These are phyloP conservation scores for Chrysochloris asiatica DNA, from an alignment of 2,113 vertebrate species.

Conservation along the genomic window DNA sequence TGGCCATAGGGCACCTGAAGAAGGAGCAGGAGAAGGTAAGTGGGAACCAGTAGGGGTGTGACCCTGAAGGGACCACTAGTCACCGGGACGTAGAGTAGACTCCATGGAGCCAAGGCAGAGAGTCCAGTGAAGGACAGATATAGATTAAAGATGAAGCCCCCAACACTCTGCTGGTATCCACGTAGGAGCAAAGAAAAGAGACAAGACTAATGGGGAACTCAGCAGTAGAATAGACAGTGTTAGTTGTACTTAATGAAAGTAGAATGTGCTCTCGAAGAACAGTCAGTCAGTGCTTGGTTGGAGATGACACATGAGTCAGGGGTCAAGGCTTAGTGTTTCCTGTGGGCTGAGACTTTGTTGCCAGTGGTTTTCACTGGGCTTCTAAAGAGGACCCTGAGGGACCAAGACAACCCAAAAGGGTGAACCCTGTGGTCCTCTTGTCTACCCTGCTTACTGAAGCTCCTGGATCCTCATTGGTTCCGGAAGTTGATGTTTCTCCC, in stretches of 20 bases:
- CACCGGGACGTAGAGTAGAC: background rate
- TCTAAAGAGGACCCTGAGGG: background rate
- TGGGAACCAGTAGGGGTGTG: no score
- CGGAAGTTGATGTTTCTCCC: background rate
- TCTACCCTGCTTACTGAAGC: background rate
- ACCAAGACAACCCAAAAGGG: background rate
- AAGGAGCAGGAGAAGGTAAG: background rate
- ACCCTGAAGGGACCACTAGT: no score
- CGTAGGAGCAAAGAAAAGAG: background rate
- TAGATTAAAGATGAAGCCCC: background rate
- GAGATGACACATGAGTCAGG: background rate
- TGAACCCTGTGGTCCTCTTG: accelerated
- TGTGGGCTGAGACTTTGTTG: background rate
- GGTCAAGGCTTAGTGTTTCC: background rate
- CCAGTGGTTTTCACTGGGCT: background rate
- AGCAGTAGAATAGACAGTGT: background rate
- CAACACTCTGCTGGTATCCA: background rate
- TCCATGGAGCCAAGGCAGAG: background rate
- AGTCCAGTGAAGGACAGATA: background rate
- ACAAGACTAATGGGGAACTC: background rate
- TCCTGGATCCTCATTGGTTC: background rate
- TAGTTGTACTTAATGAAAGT: accelerated
- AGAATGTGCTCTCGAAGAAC: accelerated
- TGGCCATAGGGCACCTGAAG: accelerated
- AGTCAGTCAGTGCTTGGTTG: accelerated